Percentiles rank a stretch among this genome's conserved stretches.
phyloP scores from a whole-genome alignment of 2,888 invertebrate genomes.

The Latrodectus hesperus region DNA sequence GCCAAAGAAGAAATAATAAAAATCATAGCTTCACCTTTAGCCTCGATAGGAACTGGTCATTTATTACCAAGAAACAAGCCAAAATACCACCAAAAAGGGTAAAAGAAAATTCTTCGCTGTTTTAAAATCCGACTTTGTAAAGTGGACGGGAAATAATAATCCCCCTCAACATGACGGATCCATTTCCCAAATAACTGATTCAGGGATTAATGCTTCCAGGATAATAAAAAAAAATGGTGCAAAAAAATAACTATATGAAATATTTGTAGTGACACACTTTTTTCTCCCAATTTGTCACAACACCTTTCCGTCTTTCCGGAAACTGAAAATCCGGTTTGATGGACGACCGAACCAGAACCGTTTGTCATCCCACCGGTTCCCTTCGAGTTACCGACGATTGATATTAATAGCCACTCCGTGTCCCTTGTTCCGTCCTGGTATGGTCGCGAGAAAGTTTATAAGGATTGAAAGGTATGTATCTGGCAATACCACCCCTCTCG shows the following conservation, averaged over 20 bases:
- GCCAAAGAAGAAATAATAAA: too few species aligned
- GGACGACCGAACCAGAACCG: conserved; percentile 28
- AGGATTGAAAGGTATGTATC: background rate
- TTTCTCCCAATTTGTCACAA: conserved; percentile 44
- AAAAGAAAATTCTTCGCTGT: too few species aligned
- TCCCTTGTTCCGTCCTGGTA: background rate
- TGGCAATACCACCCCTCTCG: background rate
- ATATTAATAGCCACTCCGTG: conserved; percentile 34
- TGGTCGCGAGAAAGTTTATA: background rate
- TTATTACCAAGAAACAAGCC: too few species aligned
- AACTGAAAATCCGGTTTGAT: conserved; percentile 51
- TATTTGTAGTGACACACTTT: conserved; percentile 39
- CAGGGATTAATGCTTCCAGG: background rate
- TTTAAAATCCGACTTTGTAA: background rate
- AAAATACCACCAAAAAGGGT: too few species aligned
- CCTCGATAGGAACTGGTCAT: too few species aligned
- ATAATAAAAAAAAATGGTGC: background rate
- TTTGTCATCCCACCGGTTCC: conserved; percentile 49
- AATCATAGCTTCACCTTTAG: too few species aligned
- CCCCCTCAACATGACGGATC: background rate
- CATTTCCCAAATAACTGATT: background rate
- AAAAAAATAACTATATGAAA: conserved; percentile 34
- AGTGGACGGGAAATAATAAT: background rate
- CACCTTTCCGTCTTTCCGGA: background rate
- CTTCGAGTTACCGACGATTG: conserved; percentile 39